Base-by-base conservation (phyloP, 2,888 invertebrate species). In the Leptopterna dolabrata region DNA sequence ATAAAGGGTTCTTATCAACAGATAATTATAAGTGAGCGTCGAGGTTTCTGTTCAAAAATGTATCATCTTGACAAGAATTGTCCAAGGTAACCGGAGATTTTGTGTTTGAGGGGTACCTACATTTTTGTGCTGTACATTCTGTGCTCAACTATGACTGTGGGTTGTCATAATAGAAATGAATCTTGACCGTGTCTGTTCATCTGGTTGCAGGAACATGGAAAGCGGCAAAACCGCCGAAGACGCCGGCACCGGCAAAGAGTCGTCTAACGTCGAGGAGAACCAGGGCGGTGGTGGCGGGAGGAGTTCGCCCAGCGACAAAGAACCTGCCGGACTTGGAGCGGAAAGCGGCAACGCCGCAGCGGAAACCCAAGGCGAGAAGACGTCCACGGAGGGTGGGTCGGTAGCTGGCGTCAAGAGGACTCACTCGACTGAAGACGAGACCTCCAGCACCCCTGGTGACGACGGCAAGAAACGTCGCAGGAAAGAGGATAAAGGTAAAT, bases 401-500 rank as follows among this genome's bases (percentile, higher is more conserved):
- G 71, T 51, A 76, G 87, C 88, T 19, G 86, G 87, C 24, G 85
- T 88, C 63, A 89, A 89, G 81, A 43, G 89, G 70, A 87, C 87
- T 16, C 89, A 89, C 81, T 88, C 88, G 7, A 82, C 89, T 0
- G 90, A 90, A 36, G 89, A 92, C 41, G 96, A 97, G 41, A 36
- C 51, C 14, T 76, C 36, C 90, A 95, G 95, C n/a, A 24, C 70
- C 16, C 36, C 47, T n/a, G 87, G 51, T 90, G 95, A 95, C 19
- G 95, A 95, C 85, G 93, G 93, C 55, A 95, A 95, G 89, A 93
- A 95, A 86, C 96, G 96, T 91, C 95, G 96, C 91, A 93, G 95
- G n/a, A 96, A 96, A 91, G 96, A 96, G 83, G 91, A 93, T 92
- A 87, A 87, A 83, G 92, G 88, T 80, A 78, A 36, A 41, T 16